Percentiles rank a stretch among this genome's conserved stretches.
phyloP scores from a whole-genome alignment of 2,888 invertebrate genomes.

The Troides oblongomaculatus region DNA sequence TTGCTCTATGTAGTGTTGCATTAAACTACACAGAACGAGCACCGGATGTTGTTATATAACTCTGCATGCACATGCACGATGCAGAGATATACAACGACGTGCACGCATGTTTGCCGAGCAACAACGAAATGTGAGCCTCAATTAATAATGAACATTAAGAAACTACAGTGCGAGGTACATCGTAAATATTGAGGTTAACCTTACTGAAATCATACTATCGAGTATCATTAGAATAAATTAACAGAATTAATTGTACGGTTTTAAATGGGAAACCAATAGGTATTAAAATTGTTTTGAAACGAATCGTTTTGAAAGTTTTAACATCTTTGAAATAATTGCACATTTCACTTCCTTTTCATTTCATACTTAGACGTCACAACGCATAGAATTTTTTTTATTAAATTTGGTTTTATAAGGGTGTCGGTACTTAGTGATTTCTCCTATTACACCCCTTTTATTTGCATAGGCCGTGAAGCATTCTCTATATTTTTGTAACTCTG shows the following conservation, averaged over 20 bases:
- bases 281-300: not conserved
- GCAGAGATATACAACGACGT: conserved; percentile 21
- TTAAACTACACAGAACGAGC: conserved; percentile 41
- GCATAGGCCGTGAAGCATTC: no score
- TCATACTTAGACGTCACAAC: no score
- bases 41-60: conserved; percentile 36
- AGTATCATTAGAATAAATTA: conserved; percentile 1
- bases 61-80: conserved; percentile 24
- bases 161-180: conserved; percentile 19
- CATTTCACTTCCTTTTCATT: no score
- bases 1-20: conserved; percentile 31
- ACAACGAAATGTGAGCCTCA: conserved; percentile 16
- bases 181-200: conserved; percentile 25
- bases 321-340: no score
- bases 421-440: no score
- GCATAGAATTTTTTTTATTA: no score
- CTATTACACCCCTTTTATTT: no score
- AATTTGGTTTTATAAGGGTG: no score
- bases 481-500: no score
- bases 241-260: conserved; percentile 30
- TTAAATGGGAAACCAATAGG: not conserved
- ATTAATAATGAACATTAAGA: conserved; percentile 28
- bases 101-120: conserved; percentile 14
- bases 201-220: conserved; percentile 22
- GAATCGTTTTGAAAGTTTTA: no score